Evolutionary conservation across 1,140 invertebrate genomes (phyloP).

Genomic region (Drosophila truncata): DNA sequence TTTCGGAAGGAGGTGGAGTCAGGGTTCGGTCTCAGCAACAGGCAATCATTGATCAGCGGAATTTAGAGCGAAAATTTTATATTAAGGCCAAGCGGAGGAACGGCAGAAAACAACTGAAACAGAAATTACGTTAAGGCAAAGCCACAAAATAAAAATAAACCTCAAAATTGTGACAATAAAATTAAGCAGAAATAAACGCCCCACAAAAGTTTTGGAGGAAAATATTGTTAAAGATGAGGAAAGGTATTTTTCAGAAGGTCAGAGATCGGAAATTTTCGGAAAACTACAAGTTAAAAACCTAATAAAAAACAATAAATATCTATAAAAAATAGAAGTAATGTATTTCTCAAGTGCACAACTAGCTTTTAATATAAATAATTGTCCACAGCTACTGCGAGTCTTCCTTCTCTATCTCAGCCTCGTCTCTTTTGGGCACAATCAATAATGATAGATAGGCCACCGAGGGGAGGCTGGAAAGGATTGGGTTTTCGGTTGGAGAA

Average conservation of each 20-base stretch:
- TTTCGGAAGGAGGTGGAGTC: constrained; percentile 25
- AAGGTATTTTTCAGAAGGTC: background rate
- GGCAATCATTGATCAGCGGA: constrained; percentile 83
- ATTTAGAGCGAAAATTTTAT: constrained; percentile 83
- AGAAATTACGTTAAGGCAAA: constrained; percentile 62
- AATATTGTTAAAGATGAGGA: background rate
- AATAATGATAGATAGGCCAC: constrained; percentile 73
- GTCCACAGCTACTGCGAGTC: constrained; percentile 55
- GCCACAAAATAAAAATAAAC: constrained; percentile 36
- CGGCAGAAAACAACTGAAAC: constrained; percentile 31
- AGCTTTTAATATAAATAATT: constrained; percentile 77
- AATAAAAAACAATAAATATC: background rate
- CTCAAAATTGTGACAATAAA: constrained; percentile 77
- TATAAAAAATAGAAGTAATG: background rate
- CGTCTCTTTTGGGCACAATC: constrained; percentile 78
- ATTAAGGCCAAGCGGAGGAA: constrained; percentile 70
- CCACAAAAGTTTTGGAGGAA: constrained; percentile 27
- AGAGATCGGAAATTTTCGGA: background rate
- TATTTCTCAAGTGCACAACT: constrained; percentile 11
- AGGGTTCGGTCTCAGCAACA: constrained; percentile 37
- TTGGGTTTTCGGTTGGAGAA: background rate
- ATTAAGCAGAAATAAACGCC: constrained; percentile 81
- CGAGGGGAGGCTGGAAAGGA: background rate
- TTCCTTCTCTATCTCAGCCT: constrained; percentile 18
- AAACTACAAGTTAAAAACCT: background rate